These are phyloP conservation scores for Carapus acus DNA, from an alignment of 2,797 vertebrate species.

Conservation along the genomic window DNA sequence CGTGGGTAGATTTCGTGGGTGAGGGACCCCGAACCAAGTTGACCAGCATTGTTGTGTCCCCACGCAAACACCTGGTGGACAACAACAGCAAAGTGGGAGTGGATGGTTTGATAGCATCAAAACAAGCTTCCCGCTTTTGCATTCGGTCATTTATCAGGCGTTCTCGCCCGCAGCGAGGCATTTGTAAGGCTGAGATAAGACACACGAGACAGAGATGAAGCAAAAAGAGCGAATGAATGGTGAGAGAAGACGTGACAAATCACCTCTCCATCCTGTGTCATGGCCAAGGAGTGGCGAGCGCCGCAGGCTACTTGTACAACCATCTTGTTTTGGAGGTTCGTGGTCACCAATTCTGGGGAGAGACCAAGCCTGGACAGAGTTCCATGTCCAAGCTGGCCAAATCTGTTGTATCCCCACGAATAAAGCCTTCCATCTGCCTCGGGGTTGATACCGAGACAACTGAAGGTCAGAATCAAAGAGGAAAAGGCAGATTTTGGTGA, in stretches of 20 bases:
- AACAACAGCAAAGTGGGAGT: too few species aligned
- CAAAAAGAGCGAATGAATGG: too few species aligned
- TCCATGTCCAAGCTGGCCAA: constrained; percentile 92
- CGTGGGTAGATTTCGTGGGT: constrained; percentile 88
- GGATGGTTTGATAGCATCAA: too few species aligned
- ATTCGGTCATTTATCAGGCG: too few species aligned
- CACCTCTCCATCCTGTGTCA: constrained; percentile 88
- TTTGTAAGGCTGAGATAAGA: too few species aligned
- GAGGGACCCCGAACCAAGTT: constrained; percentile 91
- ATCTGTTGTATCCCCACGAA: constrained; percentile 93
- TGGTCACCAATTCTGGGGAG: constrained; percentile 77
- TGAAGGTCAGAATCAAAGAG: background rate
- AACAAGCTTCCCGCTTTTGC: too few species aligned
- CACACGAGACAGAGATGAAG: too few species aligned
- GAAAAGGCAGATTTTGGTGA: too few species aligned
- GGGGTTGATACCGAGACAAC: background rate
- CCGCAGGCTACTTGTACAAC: constrained; percentile 87
- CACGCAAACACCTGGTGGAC: constrained; percentile 84
- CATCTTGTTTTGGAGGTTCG: constrained; percentile 82
- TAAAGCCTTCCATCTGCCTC: constrained; percentile 84
- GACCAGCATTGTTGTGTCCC: constrained; percentile 96
- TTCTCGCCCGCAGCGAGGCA: too few species aligned
- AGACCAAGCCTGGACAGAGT: constrained; percentile 82
- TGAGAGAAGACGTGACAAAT: too few species aligned
- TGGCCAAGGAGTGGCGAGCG: constrained; percentile 88